These are phyloP conservation scores for Pardosa pseudoannulata DNA, from an alignment of 2,888 invertebrate genomes.

Conservation along the genomic window DNA sequence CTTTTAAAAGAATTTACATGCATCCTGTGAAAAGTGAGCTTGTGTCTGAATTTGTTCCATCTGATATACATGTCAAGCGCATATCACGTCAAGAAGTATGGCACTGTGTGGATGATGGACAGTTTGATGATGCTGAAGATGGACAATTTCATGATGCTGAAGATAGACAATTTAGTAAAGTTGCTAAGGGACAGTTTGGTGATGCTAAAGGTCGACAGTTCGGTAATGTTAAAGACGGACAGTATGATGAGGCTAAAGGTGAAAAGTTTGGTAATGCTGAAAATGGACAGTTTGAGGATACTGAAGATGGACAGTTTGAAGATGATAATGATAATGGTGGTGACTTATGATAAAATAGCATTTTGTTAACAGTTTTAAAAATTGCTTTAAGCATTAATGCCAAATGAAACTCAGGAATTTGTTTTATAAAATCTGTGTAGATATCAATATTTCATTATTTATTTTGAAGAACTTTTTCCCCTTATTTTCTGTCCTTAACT, in stretches of 20 bases:
- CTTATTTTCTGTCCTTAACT: too few relatives aligned
- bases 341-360: too few relatives aligned
- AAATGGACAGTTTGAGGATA: conserved; percentile 63
- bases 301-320: too few relatives aligned
- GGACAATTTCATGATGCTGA: too few relatives aligned
- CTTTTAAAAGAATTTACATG: not conserved
- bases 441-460: too few relatives aligned
- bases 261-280: conserved; percentile 31
- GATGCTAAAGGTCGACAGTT: conserved; percentile 58
- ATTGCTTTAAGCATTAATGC: too few relatives aligned
- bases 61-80: conserved; percentile 36
- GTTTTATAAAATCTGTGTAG: too few relatives aligned
- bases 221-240: conserved; percentile 53
- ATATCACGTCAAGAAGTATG: conserved; percentile 19
- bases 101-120: conserved; percentile 39
- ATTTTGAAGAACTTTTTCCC: too few relatives aligned
- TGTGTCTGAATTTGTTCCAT: conserved; percentile 29
- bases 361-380: too few relatives aligned
- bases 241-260: conserved; percentile 53
- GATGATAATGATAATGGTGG: conserved; percentile 40
- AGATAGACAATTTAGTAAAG: too few relatives aligned
- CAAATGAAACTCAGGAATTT: too few relatives aligned
- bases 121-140: conserved; percentile 61
- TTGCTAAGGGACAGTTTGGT: conserved; percentile 58
- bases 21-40: not conserved